Base-by-base conservation (phyloP, 1,140 invertebrate genomes). In the Cherax destructor region DNA sequence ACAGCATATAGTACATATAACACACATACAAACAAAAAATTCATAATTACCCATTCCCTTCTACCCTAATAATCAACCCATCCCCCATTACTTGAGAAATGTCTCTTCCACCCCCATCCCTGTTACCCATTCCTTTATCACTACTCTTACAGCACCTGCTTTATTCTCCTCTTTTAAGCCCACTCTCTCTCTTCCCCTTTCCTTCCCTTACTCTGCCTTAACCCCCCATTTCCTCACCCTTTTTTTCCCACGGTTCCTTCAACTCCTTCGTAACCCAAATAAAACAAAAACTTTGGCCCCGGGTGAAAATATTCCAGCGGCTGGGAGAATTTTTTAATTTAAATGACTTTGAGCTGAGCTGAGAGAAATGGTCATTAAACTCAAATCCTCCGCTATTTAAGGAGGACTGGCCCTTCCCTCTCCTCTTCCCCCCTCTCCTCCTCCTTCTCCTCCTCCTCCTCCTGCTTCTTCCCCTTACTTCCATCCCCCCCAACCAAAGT, bases 321-420 rank as follows among this genome's bases (percentile, higher is more conserved):
- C 59, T 1, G 18, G 4, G 41, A 49, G 65, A 76, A 83, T 41
- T 47, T 61, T 56, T 83, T 83, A 59, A 83, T 59, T 77, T 78
- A 59, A 78, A 77, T 86, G 72, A 78, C 47, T 47, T 47, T 76
- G 85, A 86, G 52, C 76, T 59, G 72, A 77, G 72, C 85, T 86
- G 85, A 61, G 85, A 86, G 76, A 86, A 86, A 86, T 86, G 72
- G 76, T n/a, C 85, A 86, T 86, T 86, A 78, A 86, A 77, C 74
- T 86, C 85, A 86, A 78, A 86, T n/a, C 85, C 52, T 56, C 50
- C 49, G 74, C 72, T 86, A 74, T 52, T 86, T 86, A 86, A 72
- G 74, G 78, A 21, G 78, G 59, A 86, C 78, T 86, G 85, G 50
- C 81, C 30, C 52, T 61, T 83, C 52, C 80, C 79, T 81, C 52